These are phyloP conservation scores for Diplogasteroides magnus DNA, from an alignment of 1,140 invertebrate species.

Conservation along the genomic window DNA sequence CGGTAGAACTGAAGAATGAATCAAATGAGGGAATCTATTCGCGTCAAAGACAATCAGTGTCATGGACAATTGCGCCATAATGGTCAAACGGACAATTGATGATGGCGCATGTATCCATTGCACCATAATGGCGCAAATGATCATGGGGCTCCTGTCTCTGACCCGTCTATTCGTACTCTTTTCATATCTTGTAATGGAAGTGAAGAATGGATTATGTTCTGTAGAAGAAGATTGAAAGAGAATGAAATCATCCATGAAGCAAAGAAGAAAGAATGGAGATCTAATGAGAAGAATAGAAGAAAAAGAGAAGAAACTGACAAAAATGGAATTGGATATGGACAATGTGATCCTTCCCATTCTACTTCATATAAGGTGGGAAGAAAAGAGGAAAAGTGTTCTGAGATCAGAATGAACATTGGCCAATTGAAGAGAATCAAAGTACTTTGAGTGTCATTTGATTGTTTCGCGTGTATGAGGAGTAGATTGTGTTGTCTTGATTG, in stretches of 20 bases:
- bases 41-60: neutral
- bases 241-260: slow-evolving; percentile 47
- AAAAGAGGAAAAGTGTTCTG: no score
- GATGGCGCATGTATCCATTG: no score
- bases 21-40: neutral
- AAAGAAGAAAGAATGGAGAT: slow-evolving; percentile 43
- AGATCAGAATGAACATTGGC: no score
- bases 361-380: no score
- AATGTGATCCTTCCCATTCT: no score
- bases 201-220: slow-evolving; percentile 43
- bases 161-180: slow-evolving; percentile 27
- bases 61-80: neutral
- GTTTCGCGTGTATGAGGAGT: neutral
- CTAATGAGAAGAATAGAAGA: slow-evolving; percentile 30
- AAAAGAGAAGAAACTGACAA: slow-evolving; percentile 25
- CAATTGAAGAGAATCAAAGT: no score
- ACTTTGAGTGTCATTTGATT: no score
- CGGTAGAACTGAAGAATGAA: slow-evolving; percentile 37
- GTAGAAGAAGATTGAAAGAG: slow-evolving; percentile 54
- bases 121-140: no score
- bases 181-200: slow-evolving; percentile 39
- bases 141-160: no score
- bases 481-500: neutral
- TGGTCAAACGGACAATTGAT: no score
- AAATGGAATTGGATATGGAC: slow-evolving; percentile 48